Conservation (phyloP, 2,888 invertebrate species). For the Papilio elwesi region DNA sequence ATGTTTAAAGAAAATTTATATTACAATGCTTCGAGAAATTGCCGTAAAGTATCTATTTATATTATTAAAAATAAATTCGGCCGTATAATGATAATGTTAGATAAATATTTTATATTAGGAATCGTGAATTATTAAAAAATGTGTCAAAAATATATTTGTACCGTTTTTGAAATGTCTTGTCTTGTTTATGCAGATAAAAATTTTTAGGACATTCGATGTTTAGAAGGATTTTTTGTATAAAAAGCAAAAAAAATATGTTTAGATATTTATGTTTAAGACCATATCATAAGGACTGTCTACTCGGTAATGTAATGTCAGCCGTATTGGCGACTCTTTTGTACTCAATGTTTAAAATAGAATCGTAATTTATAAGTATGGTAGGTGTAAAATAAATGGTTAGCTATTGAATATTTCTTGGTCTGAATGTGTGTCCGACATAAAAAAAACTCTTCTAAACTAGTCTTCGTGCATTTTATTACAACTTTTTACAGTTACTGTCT, state of each 20-base stretch:
- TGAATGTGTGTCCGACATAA: neutral
- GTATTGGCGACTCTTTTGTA: constrained; percentile 27
- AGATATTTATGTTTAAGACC: neutral
- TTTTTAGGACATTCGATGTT: neutral
- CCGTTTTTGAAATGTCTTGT: too few species aligned
- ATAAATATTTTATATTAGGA: neutral
- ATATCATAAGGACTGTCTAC: constrained; percentile 24
- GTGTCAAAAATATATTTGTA: neutral
- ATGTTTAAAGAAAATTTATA: neutral
- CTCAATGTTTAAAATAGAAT: constrained; percentile 5
- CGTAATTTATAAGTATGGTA: neutral
- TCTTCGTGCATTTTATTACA: neutral
- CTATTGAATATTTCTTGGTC: neutral
- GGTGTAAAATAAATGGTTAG: neutral
- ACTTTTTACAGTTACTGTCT: neutral
- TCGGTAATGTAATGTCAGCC: constrained; percentile 8
- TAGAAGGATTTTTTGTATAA: neutral
- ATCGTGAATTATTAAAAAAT: neutral
- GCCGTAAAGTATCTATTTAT: neutral
- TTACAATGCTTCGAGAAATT: neutral
- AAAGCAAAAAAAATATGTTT: neutral
- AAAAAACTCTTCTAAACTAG: neutral
- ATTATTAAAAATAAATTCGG: neutral
- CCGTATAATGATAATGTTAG: neutral
- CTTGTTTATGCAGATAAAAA: too few species aligned